Conservation (phyloP, 2,797 vertebrate species). For the Schizopygopsis pylzovi region DNA sequence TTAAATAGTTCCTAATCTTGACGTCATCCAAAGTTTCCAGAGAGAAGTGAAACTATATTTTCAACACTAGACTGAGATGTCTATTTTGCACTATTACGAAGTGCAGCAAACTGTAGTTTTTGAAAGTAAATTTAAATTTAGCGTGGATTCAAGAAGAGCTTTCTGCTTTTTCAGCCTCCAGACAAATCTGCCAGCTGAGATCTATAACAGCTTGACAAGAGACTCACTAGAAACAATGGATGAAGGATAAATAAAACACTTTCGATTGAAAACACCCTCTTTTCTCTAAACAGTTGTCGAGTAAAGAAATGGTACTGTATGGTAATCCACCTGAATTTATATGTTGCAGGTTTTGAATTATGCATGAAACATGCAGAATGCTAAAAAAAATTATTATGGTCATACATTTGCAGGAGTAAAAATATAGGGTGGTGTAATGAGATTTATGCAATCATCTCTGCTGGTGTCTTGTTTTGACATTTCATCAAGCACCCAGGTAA, state of each 20-base stretch:
- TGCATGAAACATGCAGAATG: background rate
- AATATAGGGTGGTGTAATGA: background rate
- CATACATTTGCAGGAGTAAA: background rate
- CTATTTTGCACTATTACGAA: background rate
- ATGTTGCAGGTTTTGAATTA: background rate
- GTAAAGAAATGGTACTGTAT: background rate
- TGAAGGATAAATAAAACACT: background rate
- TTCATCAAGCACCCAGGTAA: slow-evolving; percentile 28
- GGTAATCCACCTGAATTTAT: background rate
- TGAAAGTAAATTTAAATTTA: background rate
- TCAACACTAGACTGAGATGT: background rate
- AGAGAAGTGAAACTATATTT: background rate
- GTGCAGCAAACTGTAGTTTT: background rate
- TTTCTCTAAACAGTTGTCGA: background rate
- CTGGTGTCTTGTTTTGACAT: slow-evolving; percentile 36
- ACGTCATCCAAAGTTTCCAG: background rate
- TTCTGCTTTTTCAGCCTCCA: background rate
- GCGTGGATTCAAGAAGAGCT: background rate
- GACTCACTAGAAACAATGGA: background rate
- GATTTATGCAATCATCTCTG: slow-evolving; percentile 10
- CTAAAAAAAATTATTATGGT: background rate
- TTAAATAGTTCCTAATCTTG: background rate
- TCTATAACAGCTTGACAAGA: slow-evolving; percentile 8
- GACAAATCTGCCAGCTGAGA: slow-evolving; percentile 4
- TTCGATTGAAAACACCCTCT: background rate